Conservation (phyloP, 37 sponge, comb jelly and placozoan species). For the Diacarnus erythraeanus region DNA sequence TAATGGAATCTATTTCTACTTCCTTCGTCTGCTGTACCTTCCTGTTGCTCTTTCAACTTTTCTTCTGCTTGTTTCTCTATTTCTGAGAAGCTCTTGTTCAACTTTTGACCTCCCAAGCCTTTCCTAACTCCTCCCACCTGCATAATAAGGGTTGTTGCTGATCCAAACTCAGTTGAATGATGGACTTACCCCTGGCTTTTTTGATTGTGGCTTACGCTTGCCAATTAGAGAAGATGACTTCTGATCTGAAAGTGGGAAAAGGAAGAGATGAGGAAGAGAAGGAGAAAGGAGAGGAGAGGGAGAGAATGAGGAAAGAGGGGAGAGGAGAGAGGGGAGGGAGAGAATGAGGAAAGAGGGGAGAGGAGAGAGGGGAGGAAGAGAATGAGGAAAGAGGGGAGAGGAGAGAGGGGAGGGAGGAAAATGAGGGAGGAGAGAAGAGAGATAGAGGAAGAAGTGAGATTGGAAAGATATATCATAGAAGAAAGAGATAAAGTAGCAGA, state of each 20-base stretch:
- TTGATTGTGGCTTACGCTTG: constrained; percentile 52
- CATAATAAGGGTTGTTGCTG: no score
- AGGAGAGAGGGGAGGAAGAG: neutral
- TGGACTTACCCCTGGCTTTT: constrained; percentile 48
- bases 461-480: neutral
- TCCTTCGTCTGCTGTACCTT: no score
- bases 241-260: neutral
- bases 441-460: neutral
- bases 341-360: neutral
- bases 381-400: neutral
- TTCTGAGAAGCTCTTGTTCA: constrained; percentile 71
- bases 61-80: constrained; percentile 72
- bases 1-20: no score
- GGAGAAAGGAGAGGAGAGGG: neutral
- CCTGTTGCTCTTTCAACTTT: constrained; percentile 35
- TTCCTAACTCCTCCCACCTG: constrained; percentile 54
- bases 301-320: neutral
- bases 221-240: constrained; percentile 50
- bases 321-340: neutral
- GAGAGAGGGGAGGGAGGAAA: neutral
- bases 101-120: constrained; percentile 88
- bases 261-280: neutral
- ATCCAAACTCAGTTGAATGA: no score
- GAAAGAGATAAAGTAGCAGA: neutral
- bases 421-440: neutral